phyloP scores from a whole-genome alignment of 2,888 invertebrate genomes.

The Pedicia rivosa region DNA sequence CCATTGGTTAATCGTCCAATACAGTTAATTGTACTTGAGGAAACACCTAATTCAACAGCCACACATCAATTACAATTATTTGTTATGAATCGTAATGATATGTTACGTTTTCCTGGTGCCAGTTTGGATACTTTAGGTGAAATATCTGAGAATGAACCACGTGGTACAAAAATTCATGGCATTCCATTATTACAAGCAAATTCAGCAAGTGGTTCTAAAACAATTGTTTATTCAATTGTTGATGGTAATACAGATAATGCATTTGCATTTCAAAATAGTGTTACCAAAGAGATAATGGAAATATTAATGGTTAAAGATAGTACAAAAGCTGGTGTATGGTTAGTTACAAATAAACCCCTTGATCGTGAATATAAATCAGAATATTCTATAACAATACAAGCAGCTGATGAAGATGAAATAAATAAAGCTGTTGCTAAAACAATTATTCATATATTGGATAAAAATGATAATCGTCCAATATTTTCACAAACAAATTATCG shows the following conservation, averaged over 20 bases:
- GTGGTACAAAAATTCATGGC: constrained; percentile 53
- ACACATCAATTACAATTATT: constrained; percentile 67
- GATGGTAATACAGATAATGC: constrained; percentile 58
- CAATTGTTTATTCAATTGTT: constrained; percentile 63
- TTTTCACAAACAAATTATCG: constrained; percentile 65
- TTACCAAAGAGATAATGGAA: constrained; percentile 18
- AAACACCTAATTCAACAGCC: constrained; percentile 60
- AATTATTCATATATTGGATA: constrained; percentile 59
- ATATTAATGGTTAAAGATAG: constrained; percentile 23
- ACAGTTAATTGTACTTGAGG: constrained; percentile 65
- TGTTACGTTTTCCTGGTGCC: constrained; percentile 58
- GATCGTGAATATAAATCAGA: constrained; percentile 59
- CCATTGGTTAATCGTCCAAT: constrained; percentile 69
- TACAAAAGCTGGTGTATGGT: constrained; percentile 48
- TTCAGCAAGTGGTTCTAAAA: constrained; percentile 41
- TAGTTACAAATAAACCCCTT: constrained; percentile 58
- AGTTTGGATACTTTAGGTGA: constrained; percentile 47
- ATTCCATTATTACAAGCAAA: constrained; percentile 58
- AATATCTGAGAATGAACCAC: constrained; percentile 59
- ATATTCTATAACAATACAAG: constrained; percentile 64
- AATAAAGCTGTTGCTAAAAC: constrained; percentile 71
- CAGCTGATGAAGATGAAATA: constrained; percentile 60
- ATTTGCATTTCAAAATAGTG: constrained; percentile 53
- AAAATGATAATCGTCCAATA: constrained; percentile 83
- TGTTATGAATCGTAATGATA: constrained; percentile 66